These are phyloP conservation scores for Zygaena filipendulae DNA, from an alignment of 2,888 invertebrate genomes.

Conservation along the genomic window DNA sequence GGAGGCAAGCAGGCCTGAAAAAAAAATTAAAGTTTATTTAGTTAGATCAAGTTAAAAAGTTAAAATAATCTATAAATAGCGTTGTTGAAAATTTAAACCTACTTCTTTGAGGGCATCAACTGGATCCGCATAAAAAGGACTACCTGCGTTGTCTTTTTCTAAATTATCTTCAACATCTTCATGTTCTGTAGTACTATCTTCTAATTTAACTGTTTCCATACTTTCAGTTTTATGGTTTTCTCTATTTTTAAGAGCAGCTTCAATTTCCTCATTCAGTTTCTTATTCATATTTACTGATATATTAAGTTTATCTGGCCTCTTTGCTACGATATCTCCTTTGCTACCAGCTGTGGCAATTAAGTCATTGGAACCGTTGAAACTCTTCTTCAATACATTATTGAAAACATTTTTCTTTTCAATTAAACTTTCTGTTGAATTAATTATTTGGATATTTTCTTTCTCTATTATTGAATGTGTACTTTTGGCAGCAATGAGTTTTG, in stretches of 20 bases:
- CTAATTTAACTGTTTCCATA: constrained; percentile 60
- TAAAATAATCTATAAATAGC: no score
- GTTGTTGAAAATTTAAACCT: constrained; percentile 16
- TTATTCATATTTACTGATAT: constrained; percentile 60
- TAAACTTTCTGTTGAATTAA: constrained; percentile 51
- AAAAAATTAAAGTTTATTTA: constrained; percentile 1
- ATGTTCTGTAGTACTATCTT: constrained; percentile 42
- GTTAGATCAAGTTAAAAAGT: not conserved
- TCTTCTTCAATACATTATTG: constrained; percentile 45
- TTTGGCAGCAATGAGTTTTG: constrained; percentile 52
- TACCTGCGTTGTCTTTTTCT: constrained; percentile 75
- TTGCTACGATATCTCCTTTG: constrained; percentile 55
- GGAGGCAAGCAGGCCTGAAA: constrained; percentile 47
- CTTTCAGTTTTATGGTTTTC: constrained; percentile 51
- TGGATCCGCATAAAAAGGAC: constrained; percentile 91
- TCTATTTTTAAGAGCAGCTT: constrained; percentile 47
- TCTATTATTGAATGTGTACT: constrained; percentile 57
- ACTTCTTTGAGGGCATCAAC: constrained; percentile 82
- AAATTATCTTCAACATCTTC: constrained; percentile 33
- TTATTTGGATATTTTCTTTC: constrained; percentile 51
- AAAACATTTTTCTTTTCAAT: constrained; percentile 50
- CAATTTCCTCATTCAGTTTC: constrained; percentile 58
- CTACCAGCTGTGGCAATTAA: constrained; percentile 61
- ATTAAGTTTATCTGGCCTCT: constrained; percentile 59
- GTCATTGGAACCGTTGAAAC: constrained; percentile 46